phyloP scores from a whole-genome alignment of 2,113 vertebrate species.

The Ascaphus truei region DNA sequence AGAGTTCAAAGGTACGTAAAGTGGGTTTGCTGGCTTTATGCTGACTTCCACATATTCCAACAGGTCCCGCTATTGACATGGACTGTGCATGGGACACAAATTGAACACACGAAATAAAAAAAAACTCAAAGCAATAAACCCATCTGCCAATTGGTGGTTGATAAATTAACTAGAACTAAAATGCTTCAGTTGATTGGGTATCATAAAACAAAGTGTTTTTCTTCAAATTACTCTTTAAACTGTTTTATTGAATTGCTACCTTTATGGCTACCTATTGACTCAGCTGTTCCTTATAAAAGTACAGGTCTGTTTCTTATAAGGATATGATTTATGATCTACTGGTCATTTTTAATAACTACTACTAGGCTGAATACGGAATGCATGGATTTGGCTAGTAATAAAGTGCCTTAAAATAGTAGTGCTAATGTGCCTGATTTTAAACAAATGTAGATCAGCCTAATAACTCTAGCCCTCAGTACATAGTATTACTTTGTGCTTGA shows the following conservation, averaged over 20 bases:
- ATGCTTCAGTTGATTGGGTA: not conserved
- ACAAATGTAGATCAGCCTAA: no score
- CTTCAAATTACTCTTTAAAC: slow-evolving; percentile 28
- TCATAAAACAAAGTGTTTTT: slow-evolving; percentile 12
- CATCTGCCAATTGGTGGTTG: not conserved
- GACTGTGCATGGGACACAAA: not conserved
- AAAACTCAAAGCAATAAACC: slow-evolving; percentile 12
- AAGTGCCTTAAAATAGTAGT: no score
- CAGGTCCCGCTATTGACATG: slow-evolving; percentile 1
- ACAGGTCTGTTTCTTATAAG: no score
- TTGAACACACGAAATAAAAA: not conserved
- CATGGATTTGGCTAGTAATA: no score
- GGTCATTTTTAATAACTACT: no score
- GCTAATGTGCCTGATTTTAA: no score
- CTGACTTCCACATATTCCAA: no score
- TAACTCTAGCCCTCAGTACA: no score
- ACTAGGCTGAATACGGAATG: no score
- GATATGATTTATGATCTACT: not conserved
- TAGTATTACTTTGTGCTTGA: no score
- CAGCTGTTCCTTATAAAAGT: not conserved
- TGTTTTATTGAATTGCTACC: slow-evolving; percentile 6
- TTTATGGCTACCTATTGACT: slow-evolving; percentile 6
- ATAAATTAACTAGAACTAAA: not conserved
- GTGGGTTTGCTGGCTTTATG: no score
- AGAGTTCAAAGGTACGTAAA: no score